These are phyloP conservation scores for Actinostola sp. DNA, from an alignment of 92 coral and sea anemone species.

Conservation along the genomic window DNA sequence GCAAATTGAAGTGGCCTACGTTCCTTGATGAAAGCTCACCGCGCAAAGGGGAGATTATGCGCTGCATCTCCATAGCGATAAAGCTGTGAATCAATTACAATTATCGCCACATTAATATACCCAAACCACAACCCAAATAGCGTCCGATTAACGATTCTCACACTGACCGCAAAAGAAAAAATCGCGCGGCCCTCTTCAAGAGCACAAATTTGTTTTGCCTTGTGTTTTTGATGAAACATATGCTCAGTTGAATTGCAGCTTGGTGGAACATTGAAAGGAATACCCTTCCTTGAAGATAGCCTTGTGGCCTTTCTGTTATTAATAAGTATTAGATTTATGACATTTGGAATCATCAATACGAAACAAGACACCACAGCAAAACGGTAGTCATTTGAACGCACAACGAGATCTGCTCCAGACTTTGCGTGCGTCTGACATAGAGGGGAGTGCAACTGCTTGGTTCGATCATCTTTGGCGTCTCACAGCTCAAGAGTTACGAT, in stretches of 20 bases:
- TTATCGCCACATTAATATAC: no score
- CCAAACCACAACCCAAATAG: no score
- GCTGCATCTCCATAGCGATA: no score
- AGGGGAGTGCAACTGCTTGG: no score
- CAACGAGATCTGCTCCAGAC: neutral
- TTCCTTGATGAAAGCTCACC: no score
- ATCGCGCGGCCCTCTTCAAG: neutral
- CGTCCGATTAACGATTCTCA: no score
- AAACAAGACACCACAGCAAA: neutral
- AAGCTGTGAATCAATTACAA: no score
- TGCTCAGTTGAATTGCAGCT: neutral
- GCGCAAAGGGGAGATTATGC: no score
- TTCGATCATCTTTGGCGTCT: no score
- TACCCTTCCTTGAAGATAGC: conserved; percentile 11
- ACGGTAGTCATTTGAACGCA: neutral
- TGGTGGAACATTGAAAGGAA: neutral
- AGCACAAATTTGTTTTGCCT: neutral
- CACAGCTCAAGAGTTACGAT: no score
- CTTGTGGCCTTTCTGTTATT: conserved; percentile 21
- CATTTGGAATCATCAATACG: conserved; percentile 18
- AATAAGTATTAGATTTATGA: conserved; percentile 17
- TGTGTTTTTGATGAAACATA: conserved; percentile 3
- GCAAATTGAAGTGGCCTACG: no score
- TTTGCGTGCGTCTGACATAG: no score
- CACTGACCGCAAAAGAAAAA: neutral